Conservation (phyloP, 2,888 invertebrate species). For the Masnerella sp. region DNA sequence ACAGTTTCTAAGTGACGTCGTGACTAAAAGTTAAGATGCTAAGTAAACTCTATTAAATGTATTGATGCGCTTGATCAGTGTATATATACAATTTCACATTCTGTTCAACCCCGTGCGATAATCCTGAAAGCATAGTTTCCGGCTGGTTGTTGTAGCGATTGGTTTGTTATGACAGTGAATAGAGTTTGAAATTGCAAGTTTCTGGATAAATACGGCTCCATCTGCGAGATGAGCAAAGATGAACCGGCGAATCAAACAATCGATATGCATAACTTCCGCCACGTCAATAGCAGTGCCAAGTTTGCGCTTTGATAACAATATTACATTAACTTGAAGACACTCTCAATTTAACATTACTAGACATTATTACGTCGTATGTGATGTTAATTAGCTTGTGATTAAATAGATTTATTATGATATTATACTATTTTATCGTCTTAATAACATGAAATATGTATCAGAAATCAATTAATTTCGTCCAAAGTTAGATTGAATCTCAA, state of each 20-base stretch:
- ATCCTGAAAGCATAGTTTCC: conserved; percentile 45
- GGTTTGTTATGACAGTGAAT: conserved; percentile 54
- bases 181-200: conserved; percentile 47
- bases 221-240: conserved; percentile 36
- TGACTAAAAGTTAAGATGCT: conserved; percentile 12
- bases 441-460: no score
- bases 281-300: conserved; percentile 10
- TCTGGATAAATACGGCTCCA: conserved; percentile 39
- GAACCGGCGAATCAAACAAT: conserved; percentile 37
- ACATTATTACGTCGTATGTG: no score
- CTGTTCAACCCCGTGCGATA: conserved; percentile 31
- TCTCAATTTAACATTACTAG: no score
- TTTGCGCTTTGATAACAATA: conserved; percentile 5
- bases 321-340: conserved; percentile 1
- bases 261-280: conserved; percentile 22
- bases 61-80: conserved; percentile 36
- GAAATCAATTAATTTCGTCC: no score
- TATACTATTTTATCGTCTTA: no score
- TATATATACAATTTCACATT: conserved; percentile 40
- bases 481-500: no score
- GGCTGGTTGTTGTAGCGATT: conserved; percentile 40
- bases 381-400: no score
- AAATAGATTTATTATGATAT: no score
- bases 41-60: conserved; percentile 27
- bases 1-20: no score